Evolutionary conservation across 2,888 invertebrate genomes (phyloP), one percentile per base, ranked within the genome.

Genomic region (Resseliella maxima): DNA sequence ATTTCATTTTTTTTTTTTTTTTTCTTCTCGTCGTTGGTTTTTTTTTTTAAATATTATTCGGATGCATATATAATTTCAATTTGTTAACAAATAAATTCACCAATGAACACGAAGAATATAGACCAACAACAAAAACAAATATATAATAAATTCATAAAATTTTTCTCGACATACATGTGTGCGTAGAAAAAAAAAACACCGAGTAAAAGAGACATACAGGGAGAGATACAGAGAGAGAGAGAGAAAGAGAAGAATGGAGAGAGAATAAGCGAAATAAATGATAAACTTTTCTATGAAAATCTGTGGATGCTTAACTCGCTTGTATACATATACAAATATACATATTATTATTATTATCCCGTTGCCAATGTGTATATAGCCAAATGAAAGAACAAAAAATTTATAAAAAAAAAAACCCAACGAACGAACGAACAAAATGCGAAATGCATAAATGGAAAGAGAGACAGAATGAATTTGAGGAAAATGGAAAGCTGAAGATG

Each of bases 91-190:
- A 72, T 72, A 72, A 72, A 72, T 72, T 35, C 35, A 31, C 72
- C 72, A 72, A 72, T 72, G 72, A 72, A 72, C 31, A 72, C 31
- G 72, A 59, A 59, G 59, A 59, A 59, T 59, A 35, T 31, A 72
- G 15, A 72, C 31, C 35, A 72, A 35, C 35, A 72, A 72, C 27
- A 31, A 35, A 31, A 35, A 72, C 27, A 72, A 27, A 72, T 72
- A 72, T 72, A 35, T 31, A 50, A 35, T 72, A 72, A 15, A 31
- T 72, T 31, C 31, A 72, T 27, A 72, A 27, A 31, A 72, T 31
- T 50, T 72, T 35, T 0, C 72, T 72, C 3, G n/a, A n/a, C n/a
- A n/a, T n/a, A n/a, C n/a, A n/a, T n/a, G n/a, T n/a, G n/a, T n/a
- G n/a, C n/a, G n/a, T n/a, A n/a, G n/a, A n/a, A n/a, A n/a, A n/a